Percentiles rank a stretch among this genome's conserved stretches.
These are phyloP conservation scores for Riparia riparia DNA, from an alignment of 2,113 vertebrate genomes.

Conservation along the genomic window DNA sequence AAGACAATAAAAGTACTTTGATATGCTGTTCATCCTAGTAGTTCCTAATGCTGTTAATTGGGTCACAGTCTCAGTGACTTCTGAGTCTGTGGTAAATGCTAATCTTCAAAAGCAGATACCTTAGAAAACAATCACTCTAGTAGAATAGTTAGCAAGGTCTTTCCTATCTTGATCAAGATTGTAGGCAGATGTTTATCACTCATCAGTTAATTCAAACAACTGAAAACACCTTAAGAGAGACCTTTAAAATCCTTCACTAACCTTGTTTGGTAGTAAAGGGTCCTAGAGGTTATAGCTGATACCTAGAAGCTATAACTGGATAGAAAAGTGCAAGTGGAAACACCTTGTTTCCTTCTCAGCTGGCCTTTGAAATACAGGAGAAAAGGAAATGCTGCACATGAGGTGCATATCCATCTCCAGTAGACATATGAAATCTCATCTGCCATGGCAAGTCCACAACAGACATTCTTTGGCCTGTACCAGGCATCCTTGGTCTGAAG, in stretches of 20 bases:
- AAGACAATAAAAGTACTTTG: neutral
- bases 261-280: neutral
- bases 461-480: neutral
- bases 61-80: neutral
- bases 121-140: neutral
- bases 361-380: neutral
- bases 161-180: neutral
- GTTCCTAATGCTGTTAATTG: neutral
- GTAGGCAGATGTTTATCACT: neutral
- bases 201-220: neutral
- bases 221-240: neutral
- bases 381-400: neutral
- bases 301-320: neutral
- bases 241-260: neutral
- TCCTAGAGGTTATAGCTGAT: neutral
- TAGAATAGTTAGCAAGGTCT: neutral
- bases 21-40: neutral
- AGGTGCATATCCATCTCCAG: accelerated
- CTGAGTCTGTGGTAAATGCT: neutral
- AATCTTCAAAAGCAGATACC: neutral
- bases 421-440: neutral
- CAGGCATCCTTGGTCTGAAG: neutral
- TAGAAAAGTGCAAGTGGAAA: neutral
- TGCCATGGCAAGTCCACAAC: neutral
- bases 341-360: neutral